Percentiles rank a stretch among this genome's conserved stretches.
Conservation (phyloP, 2,888 invertebrate species). For the Aspidapion aeneum region DNA sequence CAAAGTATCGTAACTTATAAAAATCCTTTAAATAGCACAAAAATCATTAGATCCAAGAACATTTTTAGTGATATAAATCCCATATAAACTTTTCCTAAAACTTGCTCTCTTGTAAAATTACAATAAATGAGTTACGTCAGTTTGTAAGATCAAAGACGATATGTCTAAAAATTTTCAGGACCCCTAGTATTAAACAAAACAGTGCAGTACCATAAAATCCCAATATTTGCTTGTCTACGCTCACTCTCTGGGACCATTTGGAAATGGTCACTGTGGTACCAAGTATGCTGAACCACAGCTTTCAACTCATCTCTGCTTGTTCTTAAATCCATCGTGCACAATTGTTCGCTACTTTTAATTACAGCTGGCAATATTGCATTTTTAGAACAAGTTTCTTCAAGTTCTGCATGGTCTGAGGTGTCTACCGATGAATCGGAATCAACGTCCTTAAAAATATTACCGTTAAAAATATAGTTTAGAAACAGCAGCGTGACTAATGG, state of each 20-base stretch:
- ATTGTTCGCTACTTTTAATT: conserved; percentile 25
- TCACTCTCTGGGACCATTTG: conserved; percentile 36
- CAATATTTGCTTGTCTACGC: conserved; percentile 39
- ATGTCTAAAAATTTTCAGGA: too few relatives aligned
- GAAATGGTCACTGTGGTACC: conserved; percentile 38
- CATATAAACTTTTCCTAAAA: too few relatives aligned
- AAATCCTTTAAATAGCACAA: too few relatives aligned
- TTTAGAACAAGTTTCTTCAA: conserved; percentile 5
- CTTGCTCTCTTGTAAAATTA: too few relatives aligned
- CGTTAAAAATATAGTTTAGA: too few relatives aligned
- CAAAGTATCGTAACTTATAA: too few relatives aligned
- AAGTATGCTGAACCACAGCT: conserved; percentile 38
- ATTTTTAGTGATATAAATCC: too few relatives aligned
- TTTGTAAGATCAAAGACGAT: too few relatives aligned
- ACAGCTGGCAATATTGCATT: conserved; percentile 14
- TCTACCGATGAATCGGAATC: conserved; percentile 23
- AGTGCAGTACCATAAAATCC: conserved; percentile 43
- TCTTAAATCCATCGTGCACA: conserved; percentile 31
- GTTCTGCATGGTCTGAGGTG: conserved; percentile 15
- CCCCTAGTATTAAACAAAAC: too few relatives aligned
- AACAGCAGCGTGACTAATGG: too few relatives aligned
- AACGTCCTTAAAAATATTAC: conserved; percentile 25
- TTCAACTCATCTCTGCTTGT: conserved; percentile 33
- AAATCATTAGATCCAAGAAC: too few relatives aligned
- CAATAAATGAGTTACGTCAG: too few relatives aligned